A percentile compares a stretch with the other conserved stretches of the same genome.
These are phyloP conservation scores for Phodopus roborovskii DNA, from an alignment of 2,113 vertebrate genomes.

Conservation along the genomic window DNA sequence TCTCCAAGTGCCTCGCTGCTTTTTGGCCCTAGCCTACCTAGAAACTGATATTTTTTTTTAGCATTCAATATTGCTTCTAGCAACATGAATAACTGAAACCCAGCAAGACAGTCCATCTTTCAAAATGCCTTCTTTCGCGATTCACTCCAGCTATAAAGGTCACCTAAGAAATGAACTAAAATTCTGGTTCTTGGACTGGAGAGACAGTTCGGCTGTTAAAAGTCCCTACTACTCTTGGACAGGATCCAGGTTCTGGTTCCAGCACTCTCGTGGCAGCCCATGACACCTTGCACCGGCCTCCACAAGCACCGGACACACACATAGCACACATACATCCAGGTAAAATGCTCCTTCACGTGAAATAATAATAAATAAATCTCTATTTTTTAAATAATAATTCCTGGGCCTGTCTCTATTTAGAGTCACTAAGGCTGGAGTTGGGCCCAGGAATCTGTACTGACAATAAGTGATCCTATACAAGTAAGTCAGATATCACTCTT, in stretches of 20 bases:
- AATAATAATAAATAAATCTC: not conserved
- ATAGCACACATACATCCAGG: not conserved
- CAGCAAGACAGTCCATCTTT: not conserved
- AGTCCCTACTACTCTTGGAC: not conserved
- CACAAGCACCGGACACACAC: not conserved
- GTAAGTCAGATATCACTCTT: not conserved
- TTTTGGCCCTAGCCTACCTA: too few relatives aligned
- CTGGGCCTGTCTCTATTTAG: not conserved
- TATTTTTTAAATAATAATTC: not conserved
- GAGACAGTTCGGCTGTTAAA: not conserved
- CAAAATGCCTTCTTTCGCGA: slow-evolving; percentile 15
- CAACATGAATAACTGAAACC: not conserved
- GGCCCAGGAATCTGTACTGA: not conserved
- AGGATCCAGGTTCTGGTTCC: not conserved
- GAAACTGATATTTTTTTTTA: slow-evolving; percentile 2
- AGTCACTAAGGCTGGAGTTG: not conserved
- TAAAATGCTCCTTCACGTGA: not conserved
- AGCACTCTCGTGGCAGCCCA: not conserved
- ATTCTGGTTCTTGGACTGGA: not conserved
- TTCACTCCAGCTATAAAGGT: not conserved
- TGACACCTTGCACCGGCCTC: not conserved
- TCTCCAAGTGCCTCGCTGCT: not conserved
- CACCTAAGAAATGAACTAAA: not conserved
- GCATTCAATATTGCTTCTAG: not conserved
- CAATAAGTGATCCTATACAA: not conserved